Base-by-base conservation (phyloP, 1,140 invertebrate genomes). In the Ptiloglossa arizonensis region DNA sequence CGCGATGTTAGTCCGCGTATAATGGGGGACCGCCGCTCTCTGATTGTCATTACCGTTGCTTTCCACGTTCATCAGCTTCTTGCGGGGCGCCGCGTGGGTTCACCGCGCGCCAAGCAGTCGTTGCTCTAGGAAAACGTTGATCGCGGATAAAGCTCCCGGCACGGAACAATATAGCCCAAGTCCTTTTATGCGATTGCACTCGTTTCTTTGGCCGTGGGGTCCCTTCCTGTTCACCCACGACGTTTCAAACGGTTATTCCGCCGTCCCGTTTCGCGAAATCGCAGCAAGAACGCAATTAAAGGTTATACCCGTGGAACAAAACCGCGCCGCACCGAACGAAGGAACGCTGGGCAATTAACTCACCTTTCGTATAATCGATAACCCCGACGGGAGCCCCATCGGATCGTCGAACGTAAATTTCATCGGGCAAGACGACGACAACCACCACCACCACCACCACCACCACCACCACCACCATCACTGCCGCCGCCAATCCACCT, bases 21-120 rank as follows among this genome's bases (percentile, higher is more conserved):
- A 89, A 87, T 86, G 83, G 82, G 83, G 82, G 71, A 85, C 81
- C 72, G 71, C 78, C 76, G 83, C 71, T 83, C 73, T 87, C 64
- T 86, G 86, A 88, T 87, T 87, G 87, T 86, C 85, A 89, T 89
- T 89, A 89, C 86, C 88, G 86, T 90, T 90, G 80, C 81, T 82
- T 85, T 84, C 78, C 79, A 70, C 74, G 82, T 69, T 85, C 82
- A 79, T 81, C 83, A 71, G 64, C 79, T 84, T 84, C 79, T 66
- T 70, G 63, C 60, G 66, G 32, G 32, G 35, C 52, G 50, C 66
- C 48, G 67, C 73, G 80, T 80, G 68, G 80, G 80, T 79, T 83
- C 57, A 68, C 69, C 60, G 46, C 75, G 57, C 74, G 46, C 41
- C 52, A 35, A 15, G 46, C 22, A 27, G 66, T 81, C 57, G 68